Evolutionary conservation across 2,797 vertebrate species (phyloP).

Genomic region (Poeciliopsis gracilis): DNA sequence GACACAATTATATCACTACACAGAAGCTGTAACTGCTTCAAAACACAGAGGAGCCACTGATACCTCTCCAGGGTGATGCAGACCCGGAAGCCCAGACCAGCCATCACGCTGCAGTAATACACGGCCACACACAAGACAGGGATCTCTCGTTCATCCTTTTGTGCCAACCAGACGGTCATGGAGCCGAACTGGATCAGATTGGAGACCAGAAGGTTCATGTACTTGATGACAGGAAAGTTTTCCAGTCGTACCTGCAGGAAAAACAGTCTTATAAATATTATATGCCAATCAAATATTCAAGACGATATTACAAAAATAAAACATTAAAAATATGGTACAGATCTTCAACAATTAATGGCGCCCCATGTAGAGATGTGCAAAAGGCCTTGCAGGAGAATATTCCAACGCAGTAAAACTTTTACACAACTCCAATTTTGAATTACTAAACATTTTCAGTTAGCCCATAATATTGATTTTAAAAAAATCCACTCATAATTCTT

Average conservation of each 20-base stretch:
- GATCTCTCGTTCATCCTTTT: background rate
- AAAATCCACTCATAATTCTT: too few relatives aligned
- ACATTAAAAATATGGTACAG: background rate
- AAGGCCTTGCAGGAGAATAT: background rate
- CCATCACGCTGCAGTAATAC: background rate
- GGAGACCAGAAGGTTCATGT: background rate
- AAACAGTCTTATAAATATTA: background rate
- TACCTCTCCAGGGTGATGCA: background rate
- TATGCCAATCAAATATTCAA: background rate
- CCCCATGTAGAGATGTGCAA: background rate
- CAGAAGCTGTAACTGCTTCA: background rate
- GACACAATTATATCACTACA: background rate
- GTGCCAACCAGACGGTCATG: background rate
- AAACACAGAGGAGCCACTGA: background rate
- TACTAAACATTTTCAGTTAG: background rate
- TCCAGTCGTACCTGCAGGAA: background rate
- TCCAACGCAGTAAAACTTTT: background rate
- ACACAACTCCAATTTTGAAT: background rate
- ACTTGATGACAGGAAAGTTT: background rate
- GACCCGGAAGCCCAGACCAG: background rate
- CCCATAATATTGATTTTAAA: background rate
- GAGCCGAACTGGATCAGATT: background rate
- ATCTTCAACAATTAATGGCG: background rate
- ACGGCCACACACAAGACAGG: background rate
- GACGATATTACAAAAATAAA: background rate